Evolutionary conservation across 2,888 invertebrate species (phyloP).

Genomic region (Pocota personata): DNA sequence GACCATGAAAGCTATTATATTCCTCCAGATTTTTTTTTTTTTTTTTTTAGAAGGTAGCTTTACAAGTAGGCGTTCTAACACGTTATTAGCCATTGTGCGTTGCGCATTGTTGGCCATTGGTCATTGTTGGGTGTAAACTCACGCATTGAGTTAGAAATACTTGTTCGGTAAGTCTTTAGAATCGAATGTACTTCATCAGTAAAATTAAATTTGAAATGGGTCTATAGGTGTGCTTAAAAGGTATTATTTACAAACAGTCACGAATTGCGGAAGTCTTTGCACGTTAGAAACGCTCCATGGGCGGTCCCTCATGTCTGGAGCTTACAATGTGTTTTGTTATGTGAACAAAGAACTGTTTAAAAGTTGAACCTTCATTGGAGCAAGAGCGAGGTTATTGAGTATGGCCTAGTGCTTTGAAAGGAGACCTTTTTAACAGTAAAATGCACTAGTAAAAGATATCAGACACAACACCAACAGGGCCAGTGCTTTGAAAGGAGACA

Average conservation of each 20-base stretch:
- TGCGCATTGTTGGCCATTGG: not conserved
- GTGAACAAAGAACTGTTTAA: not conserved
- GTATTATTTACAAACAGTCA: not conserved
- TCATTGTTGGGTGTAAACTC: not conserved
- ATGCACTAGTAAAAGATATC: too few relatives aligned
- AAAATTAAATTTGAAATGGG: not conserved
- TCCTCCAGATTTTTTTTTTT: not conserved
- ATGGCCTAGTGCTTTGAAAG: not conserved
- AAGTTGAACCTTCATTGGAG: not conserved
- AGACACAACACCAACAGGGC: too few relatives aligned
- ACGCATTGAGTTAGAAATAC: conserved; percentile 13
- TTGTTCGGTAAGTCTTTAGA: conserved; percentile 10
- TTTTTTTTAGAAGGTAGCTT: conserved; percentile 31
- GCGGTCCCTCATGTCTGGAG: conserved; percentile 5
- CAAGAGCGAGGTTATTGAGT: not conserved
- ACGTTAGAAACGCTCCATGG: not conserved
- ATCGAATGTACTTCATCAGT: not conserved
- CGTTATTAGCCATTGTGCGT: conserved; percentile 26
- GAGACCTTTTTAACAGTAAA: too few relatives aligned
- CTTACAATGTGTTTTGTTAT: not conserved
- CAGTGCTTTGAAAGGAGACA: too few relatives aligned
- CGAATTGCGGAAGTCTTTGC: conserved; percentile 38
- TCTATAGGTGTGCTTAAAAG: not conserved
- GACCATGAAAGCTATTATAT: conserved; percentile 43
- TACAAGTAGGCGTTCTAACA: conserved; percentile 54